Base-by-base conservation (phyloP, 1,140 invertebrate genomes). In the Calephelis nemesis region DNA sequence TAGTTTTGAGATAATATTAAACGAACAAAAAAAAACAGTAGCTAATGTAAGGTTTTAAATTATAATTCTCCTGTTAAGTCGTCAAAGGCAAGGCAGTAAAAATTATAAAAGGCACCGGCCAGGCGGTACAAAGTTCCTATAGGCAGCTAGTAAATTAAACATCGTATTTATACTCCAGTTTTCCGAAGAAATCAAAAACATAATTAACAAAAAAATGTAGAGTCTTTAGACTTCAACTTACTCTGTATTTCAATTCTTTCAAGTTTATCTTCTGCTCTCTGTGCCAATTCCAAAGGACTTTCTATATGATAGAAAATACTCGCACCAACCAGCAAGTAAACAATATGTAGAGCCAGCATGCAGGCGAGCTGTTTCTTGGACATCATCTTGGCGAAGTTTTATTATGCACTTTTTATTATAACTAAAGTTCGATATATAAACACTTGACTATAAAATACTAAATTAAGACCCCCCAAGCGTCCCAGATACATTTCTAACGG, bases 291-390 rank as follows among this genome's bases (percentile, higher is more conserved):
- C 74, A 95, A 77, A 52, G 91, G 90, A 76, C 94, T 94, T 88
- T 97, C 96, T 71, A 96, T 95, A 78, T 95, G 93, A 83, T 96
- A 96, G 79, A 96, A 97, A 68, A 97, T 95, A 60, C 94, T 94
- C 4, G 96, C 96, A 11, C 96, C 96, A 65, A 96, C 92, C 75
- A 96, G 87, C 66, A 97, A 88, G 82, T 97, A 97, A 45, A 94
- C 93, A 54, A 96, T 93, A 75, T 96, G 96, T 70, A 97, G 92
- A 74, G 95, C 94, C 74, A 96, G 90, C 86, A 96, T 92, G 63
- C 95, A 94, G 52, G 96, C 93, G 94, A 96, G 95, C 92, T 96
- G 95, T 92, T 95, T 96, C 82, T 95, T 96, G 85, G 95, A 96
- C 96, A 97, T 96, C 92, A 93, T 93, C 80, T 93, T 93, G 87